Base-by-base conservation (phyloP, 2,888 invertebrate species). In the Deilephila elpenor region DNA sequence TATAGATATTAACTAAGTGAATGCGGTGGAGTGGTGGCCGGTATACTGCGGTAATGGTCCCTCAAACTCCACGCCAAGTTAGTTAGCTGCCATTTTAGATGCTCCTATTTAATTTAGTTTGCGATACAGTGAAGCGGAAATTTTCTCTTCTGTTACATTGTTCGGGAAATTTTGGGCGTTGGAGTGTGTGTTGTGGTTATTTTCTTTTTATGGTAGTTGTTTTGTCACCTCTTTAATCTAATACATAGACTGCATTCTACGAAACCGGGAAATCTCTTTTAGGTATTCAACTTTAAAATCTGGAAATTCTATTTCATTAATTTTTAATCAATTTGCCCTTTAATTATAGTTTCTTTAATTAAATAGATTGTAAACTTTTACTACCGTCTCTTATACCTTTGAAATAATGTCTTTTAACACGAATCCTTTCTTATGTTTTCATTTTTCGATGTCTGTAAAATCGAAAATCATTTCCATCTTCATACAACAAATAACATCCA, bases 61-160 rank as follows among this genome's bases (percentile, higher is more conserved):
- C 61, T 74, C 76, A 78, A 77, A 79, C 76, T 78, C 74, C 59
- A n/a, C 62, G 51, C 53, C 20, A 81, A n/a, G 77, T 81, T 80
- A 77, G 76, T 79, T 77, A 82, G 81, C 79, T 77, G 75, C 76
- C 77, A 75, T 80, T 81, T 82, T 77, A 77, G 78, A 72, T 6
- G 74, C 72, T 75, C 76, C 74, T 80, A 79, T 82, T 82, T 82
- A 78, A 82, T 81, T 79, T 81, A 76, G 76, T 75, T 67, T 75
- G 72, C 51, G 72, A 64, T 76, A 76, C 37, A 76, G 76, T 77
- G 74, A 67, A 78, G 76, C 77, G 72, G 19, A 75, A 74, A 77
- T 77, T 78, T 56, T 62, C 64, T 62, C 70, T 72, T 70, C 72
- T 76, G 71, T 29, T 72, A 75, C 37, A 77, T 67, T 70, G 72